These are phyloP conservation scores for Cephalopterus ornatus DNA, from an alignment of 2,113 vertebrate genomes.

Conservation along the genomic window DNA sequence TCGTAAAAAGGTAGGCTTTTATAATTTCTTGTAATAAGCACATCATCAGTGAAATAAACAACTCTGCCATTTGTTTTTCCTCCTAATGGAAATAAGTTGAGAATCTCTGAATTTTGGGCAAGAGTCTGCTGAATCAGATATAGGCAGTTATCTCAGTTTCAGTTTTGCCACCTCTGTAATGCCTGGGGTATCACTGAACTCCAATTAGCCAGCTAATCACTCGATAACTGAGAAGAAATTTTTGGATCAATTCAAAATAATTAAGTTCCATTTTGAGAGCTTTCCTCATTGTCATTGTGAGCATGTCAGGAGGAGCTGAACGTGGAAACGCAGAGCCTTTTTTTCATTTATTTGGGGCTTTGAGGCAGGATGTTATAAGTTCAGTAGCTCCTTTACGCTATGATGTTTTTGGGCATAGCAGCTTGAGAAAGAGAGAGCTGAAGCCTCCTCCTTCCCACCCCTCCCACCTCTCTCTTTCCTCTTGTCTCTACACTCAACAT, in stretches of 20 bases:
- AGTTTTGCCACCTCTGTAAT: not conserved
- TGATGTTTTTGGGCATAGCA: not conserved
- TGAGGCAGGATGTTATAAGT: not conserved
- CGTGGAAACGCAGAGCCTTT: not conserved
- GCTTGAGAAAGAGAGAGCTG: not conserved
- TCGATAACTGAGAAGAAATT: not conserved
- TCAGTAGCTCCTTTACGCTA: not conserved
- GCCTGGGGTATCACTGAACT: not conserved
- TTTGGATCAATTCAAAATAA: not conserved
- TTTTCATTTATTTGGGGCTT: not conserved
- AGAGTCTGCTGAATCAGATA: not conserved
- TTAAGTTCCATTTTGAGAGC: not conserved
- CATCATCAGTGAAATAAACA: not conserved
- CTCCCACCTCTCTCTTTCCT: not conserved
- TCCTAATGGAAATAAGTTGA: not conserved
- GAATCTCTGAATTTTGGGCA: not conserved
- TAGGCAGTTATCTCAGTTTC: not conserved
- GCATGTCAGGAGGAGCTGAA: not conserved
- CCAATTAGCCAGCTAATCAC: not conserved
- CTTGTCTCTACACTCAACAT: not conserved
- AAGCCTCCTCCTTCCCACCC: not conserved
- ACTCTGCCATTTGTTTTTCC: not conserved
- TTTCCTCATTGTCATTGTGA: not conserved
- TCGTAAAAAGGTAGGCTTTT: not conserved
- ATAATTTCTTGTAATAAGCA: not conserved